Evolutionary conservation across 2,113 vertebrate genomes (phyloP), one percentile per base, ranked within the genome.

Genomic region (Isichthys henryi): DNA sequence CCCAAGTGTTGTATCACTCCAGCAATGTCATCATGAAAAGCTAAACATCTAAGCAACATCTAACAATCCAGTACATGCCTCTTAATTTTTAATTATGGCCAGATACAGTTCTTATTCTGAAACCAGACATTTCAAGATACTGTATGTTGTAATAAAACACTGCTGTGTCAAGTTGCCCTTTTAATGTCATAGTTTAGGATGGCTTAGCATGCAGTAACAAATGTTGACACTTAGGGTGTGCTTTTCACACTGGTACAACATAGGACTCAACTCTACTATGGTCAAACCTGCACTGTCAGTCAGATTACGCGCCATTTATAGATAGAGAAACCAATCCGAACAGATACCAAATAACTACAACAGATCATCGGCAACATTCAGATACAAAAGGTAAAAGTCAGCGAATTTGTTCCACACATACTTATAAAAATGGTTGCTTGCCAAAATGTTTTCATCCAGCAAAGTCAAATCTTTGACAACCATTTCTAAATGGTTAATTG

Each of bases 191-290:
- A 58, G 88, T 88, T 48, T 9, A 88, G 70, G 39, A 39, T 52
- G 70, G 88, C 70, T 45, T 70, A 39, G 88, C 31, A 52, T 31
- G 31, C n/a, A 50, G 88, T 50, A 80, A 50, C 88, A 48, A 77
- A 49, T 52, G 70, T 80, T 80, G 88, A 88, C 88, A 80, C 62
- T 77, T 49, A 88, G 62, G 88, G 70, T 19, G 88, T 17, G 46
- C 88, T 49, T 88, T 52, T 50, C 46, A 77, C 3, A 31, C 31
- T 3, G 0, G 17, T 70, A 80, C 27, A 88, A 49, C 49, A 70
- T 52, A 56, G 35, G 56, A 70, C 39, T 43, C 86, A 15, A 87
- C 35, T 56, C 10, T 39, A 52, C 27, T 31, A 53, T 10, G 11
- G 43, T n/a, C 49, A 85, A 77, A 39, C 35, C 82, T 85, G 21